Conservation (phyloP, 2,113 vertebrate genomes). For the Macroglossus sobrinus region DNA sequence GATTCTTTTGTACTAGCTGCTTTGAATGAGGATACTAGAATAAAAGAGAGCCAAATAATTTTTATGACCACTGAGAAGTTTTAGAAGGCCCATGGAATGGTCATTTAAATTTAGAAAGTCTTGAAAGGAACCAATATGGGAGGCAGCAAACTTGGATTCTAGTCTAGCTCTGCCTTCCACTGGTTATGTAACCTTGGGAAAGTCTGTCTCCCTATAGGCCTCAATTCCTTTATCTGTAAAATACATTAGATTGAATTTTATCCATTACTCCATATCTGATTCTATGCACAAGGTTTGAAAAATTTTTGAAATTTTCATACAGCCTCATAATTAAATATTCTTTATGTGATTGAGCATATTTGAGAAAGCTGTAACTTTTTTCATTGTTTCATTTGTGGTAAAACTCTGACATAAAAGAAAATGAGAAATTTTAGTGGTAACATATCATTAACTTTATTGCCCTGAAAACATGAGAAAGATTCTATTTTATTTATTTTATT, state of each 20-base stretch:
- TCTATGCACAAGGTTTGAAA: slow-evolving; percentile 22
- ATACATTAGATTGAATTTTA: not conserved
- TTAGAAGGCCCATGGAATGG: not conserved
- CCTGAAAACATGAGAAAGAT: slow-evolving; percentile 32
- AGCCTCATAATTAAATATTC: slow-evolving; percentile 55
- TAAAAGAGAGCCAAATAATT: slow-evolving; percentile 4
- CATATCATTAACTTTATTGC: slow-evolving; percentile 66
- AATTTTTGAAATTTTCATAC: slow-evolving; percentile 10
- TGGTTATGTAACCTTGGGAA: not conserved
- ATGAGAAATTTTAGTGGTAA: slow-evolving; percentile 56
- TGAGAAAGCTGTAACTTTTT: slow-evolving; percentile 29
- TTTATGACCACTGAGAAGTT: not conserved
- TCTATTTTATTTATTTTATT: slow-evolving; percentile 55
- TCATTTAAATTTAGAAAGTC: slow-evolving; percentile 29
- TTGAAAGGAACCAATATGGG: not conserved
- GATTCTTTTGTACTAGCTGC: not conserved
- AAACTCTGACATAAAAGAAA: slow-evolving; percentile 60
- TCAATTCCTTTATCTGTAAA: slow-evolving; percentile 35
- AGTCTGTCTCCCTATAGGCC: not conserved
- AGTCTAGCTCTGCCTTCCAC: not conserved
- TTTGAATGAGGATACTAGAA: not conserved
- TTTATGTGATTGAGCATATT: slow-evolving; percentile 62
- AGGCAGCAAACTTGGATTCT: not conserved
- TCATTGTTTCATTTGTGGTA: slow-evolving; percentile 57
- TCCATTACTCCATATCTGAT: not conserved